Base-by-base conservation (phyloP, 1,140 invertebrate genomes). In the Bradysia coprophila region DNA sequence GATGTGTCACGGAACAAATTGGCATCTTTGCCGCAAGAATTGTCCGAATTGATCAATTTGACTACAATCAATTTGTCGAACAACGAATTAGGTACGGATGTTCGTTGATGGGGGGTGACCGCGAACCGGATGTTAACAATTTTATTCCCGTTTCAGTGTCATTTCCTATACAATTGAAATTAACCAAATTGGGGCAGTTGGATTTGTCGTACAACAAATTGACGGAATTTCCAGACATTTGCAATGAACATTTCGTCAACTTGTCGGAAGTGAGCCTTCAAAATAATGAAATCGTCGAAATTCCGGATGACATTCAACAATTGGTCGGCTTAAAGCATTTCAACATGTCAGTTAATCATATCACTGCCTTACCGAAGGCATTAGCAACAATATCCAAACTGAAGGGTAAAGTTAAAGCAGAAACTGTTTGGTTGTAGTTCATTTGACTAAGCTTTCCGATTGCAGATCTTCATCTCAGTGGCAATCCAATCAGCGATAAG, bases 161-260 rank as follows among this genome's bases (percentile, higher is more conserved):
- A 3, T 65, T 87, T 47, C 80, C 81, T 1, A 60, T 65, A 41
- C 59, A 78, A 23, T 51, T 54, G 4, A 59, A 59, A 31, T 71
- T 71, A 49, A 52, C 57, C 0, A 68, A 71, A 45, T 55, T 85
- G 28, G 68, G 63, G 10, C 62, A 66, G 9, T 45, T 87, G 24
- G 71, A 84, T 57, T 51, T 82, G 19, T 77, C 78, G 0, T 67
- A 76, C 41, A 88, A 87, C 55, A 62, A 72, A 47, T 60, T 87
- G 21, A 56, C 62, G 10, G 44, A 44, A 9, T 77, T 87, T 48
- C 72, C 80, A 9, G 67, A 76, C 39, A 52, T 84, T 10, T 78
- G 73, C 49, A 60, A 68, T 46, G 48, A 63, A 0, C 66, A 68
- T 45, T 55, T 83, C 6, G 55, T 59, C 2, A 75, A 76, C 59